Percentiles rank a stretch among this genome's conserved stretches.
These are phyloP conservation scores for Hystrix brachyura DNA, from an alignment of 2,113 vertebrate species.

Conservation along the genomic window DNA sequence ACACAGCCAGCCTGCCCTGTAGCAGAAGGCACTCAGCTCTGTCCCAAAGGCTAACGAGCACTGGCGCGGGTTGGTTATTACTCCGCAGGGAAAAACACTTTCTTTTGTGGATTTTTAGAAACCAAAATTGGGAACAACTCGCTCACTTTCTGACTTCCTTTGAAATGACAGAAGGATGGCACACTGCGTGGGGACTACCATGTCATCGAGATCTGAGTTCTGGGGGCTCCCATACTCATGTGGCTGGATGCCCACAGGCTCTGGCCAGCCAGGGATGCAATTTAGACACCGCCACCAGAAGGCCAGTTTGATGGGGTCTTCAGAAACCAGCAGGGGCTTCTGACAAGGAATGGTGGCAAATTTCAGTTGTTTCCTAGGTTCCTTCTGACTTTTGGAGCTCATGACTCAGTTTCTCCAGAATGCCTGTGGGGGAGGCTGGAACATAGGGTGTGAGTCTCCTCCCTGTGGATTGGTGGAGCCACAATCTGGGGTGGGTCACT, in stretches of 20 bases:
- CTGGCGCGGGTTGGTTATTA: not conserved
- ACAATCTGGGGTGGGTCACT: not conserved
- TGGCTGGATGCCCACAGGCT: not conserved
- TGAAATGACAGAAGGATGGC: not conserved
- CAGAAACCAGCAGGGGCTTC: not conserved
- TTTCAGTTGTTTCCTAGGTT: not conserved
- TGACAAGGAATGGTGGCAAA: not conserved
- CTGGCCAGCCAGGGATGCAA: not conserved
- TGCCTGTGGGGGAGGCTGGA: not conserved
- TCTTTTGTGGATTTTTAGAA: conserved; percentile 17
- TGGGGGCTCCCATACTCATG: not conserved
- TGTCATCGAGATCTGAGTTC: not conserved
- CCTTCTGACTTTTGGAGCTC: not conserved
- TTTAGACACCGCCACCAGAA: not conserved
- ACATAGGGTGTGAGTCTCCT: not conserved
- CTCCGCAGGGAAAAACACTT: not conserved
- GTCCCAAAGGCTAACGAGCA: conserved; percentile 36
- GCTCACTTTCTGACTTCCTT: conserved; percentile 24
- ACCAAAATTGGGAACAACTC: not conserved
- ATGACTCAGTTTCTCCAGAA: conserved; percentile 21
- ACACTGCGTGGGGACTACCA: not conserved
- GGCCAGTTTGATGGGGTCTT: not conserved
- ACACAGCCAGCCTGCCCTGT: not conserved
- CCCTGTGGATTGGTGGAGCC: not conserved
- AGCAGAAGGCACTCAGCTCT: not conserved